Evolutionary conservation across 2,888 invertebrate species (phyloP).

Genomic region (Subacronicta megacephala): DNA sequence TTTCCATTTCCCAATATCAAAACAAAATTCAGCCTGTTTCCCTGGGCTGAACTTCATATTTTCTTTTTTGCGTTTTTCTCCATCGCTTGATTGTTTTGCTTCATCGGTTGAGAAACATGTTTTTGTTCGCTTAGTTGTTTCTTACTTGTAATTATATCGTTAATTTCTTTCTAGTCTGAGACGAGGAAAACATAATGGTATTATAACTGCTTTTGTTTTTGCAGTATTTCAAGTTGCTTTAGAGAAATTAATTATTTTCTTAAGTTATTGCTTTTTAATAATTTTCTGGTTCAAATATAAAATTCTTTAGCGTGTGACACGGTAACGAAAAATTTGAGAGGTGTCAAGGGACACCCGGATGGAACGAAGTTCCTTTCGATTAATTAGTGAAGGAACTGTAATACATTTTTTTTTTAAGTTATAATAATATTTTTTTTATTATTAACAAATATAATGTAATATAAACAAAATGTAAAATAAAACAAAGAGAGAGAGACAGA

Average conservation of each 20-base stretch:
- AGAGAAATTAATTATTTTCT: background rate
- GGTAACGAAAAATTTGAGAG: too few species aligned
- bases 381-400: too few species aligned
- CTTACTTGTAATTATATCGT: background rate
- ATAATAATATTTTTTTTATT: too few species aligned
- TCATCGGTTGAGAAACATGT: conserved; percentile 2
- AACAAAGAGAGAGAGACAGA: too few species aligned
- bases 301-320: too few species aligned
- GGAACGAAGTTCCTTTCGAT: too few species aligned
- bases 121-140: background rate
- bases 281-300: background rate
- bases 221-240: background rate
- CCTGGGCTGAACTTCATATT: conserved; percentile 5
- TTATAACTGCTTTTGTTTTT: conserved; percentile 1
- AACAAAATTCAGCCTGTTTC: conserved; percentile 31
- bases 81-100: conserved; percentile 7
- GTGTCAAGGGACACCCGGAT: too few species aligned
- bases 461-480: too few species aligned
- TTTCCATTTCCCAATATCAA: conserved; percentile 43
- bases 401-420: too few species aligned
- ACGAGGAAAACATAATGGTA: background rate
- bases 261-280: too few species aligned
- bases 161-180: background rate
- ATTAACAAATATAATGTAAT: too few species aligned
- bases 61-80: conserved; percentile 12